Evolutionary conservation across 2,888 invertebrate genomes (phyloP).

Genomic region (Chymomyza procnemis): DNA sequence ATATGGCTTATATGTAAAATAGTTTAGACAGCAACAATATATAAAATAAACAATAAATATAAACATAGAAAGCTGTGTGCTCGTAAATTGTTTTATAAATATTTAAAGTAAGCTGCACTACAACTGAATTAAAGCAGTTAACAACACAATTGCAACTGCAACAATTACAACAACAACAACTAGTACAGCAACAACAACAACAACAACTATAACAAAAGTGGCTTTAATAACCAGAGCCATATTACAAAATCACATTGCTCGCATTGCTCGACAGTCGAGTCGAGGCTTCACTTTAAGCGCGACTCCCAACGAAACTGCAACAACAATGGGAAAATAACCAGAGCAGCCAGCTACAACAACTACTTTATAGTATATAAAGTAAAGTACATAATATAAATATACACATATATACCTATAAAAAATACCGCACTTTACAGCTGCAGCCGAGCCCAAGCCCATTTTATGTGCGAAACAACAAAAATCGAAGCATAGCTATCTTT

Average conservation of each 20-base stretch:
- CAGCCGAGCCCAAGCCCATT: slow-evolving; percentile 53
- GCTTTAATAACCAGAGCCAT: slow-evolving; percentile 10
- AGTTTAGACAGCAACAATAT: not conserved
- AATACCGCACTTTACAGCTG: slow-evolving; percentile 16
- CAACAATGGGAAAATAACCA: not conserved
- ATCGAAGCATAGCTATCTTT: slow-evolving; percentile 3
- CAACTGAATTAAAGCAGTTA: slow-evolving; percentile 38
- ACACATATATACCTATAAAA: slow-evolving; percentile 23
- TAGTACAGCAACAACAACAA: slow-evolving; percentile 18
- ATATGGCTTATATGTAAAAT: not conserved
- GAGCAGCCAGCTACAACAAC: not conserved
- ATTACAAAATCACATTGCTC: slow-evolving; percentile 18
- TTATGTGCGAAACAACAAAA: slow-evolving; percentile 29
- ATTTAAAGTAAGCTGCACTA: slow-evolving; percentile 51
- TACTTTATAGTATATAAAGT: not conserved
- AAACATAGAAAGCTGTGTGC: not conserved
- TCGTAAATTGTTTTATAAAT: not conserved
- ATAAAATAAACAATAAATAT: too few species aligned
- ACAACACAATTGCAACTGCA: slow-evolving; percentile 5
- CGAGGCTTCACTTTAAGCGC: not conserved
- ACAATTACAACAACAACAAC: slow-evolving; percentile 11
- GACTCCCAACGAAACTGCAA: not conserved
- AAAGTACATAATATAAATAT: not conserved
- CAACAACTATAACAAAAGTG: slow-evolving; percentile 20
- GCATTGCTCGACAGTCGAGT: not conserved